Conservation (phyloP, 2,797 vertebrate species). For the Phrynocephalus guinanensis region DNA sequence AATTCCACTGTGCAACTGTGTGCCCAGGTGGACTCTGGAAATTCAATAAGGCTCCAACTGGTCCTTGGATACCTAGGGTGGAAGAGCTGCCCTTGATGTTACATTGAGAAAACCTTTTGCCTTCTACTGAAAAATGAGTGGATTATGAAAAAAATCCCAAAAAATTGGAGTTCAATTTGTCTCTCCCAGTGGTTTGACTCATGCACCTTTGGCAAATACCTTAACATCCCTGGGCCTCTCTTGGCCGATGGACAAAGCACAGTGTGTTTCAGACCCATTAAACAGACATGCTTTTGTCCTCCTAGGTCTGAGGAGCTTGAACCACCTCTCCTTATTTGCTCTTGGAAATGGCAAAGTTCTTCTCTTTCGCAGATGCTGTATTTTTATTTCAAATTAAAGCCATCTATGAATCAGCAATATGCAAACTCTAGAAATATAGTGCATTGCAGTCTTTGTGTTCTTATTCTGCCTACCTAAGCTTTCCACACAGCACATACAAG, state of each 20-base stretch:
- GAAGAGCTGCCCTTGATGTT: background rate
- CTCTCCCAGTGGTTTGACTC: background rate
- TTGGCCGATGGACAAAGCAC: constrained; percentile 25
- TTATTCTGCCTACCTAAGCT: background rate
- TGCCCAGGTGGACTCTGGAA: background rate
- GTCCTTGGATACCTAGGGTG: background rate
- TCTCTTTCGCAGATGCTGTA: background rate
- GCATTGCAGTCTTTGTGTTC: background rate
- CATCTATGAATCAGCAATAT: background rate
- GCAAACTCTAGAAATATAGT: background rate
- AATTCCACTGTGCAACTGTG: background rate
- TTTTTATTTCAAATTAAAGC: background rate
- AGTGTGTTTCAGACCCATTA: background rate
- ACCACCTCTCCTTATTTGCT: background rate
- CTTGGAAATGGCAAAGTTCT: background rate
- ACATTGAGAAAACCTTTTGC: background rate
- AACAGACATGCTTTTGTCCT: constrained; percentile 11
- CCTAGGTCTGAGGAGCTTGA: background rate
- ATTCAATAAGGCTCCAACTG: background rate
- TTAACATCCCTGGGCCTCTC: constrained; percentile 10
- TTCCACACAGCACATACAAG: too few species aligned
- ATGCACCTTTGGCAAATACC: constrained; percentile 17
- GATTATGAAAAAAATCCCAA: background rate
- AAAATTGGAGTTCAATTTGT: background rate
- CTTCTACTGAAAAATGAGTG: background rate